Evolutionary conservation across 2,888 invertebrate genomes (phyloP), one percentile per base, ranked within the genome.

Genomic region (Beris morrisii): DNA sequence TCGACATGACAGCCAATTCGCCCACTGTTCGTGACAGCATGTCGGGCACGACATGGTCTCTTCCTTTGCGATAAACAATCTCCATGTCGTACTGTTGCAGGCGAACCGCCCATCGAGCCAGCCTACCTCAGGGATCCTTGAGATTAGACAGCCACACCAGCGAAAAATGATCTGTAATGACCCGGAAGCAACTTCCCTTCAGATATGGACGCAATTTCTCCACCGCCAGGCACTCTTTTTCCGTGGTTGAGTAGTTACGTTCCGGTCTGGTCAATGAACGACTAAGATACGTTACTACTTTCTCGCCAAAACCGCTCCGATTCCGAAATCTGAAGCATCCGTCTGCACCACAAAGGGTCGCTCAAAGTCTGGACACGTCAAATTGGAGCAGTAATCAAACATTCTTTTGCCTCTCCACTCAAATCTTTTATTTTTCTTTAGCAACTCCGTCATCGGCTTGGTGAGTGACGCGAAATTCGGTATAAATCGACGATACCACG

Each of bases 231-330:
- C 22, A 22, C 22, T 22, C 22, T 22, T 22, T 22, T 22, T 22
- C 22, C 22, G 22, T 22, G 1, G 22, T 22, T 22, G 22, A 22
- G 22, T 22, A 22, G 22, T 22, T 22, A 22, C 22, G 11, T 38
- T 65, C 57, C 11, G 46, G 30, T 5, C 15, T 52, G 28, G 52
- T 57, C 5, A 65, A 22, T 5, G 56, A 55, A 5, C 56, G 38
- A 22, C 56, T 56, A 12, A 55, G 45, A 38, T 71, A 71, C 3
- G 65, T 64, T 6, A 72, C 67, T 1, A 71, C 67, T 22, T 59
- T 44, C 38, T 72, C 72, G 15, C 57, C 5, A 65, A 13, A 12
- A 58, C 57, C 13, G 59, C 66, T 5, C 59, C 59, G 15, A 52
- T 4, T 9, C 66, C 59, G 15, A 53, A 28, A 28, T 53, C 28